Base-by-base conservation (phyloP, 1,140 invertebrate species). In the Calliphora vicina region DNA sequence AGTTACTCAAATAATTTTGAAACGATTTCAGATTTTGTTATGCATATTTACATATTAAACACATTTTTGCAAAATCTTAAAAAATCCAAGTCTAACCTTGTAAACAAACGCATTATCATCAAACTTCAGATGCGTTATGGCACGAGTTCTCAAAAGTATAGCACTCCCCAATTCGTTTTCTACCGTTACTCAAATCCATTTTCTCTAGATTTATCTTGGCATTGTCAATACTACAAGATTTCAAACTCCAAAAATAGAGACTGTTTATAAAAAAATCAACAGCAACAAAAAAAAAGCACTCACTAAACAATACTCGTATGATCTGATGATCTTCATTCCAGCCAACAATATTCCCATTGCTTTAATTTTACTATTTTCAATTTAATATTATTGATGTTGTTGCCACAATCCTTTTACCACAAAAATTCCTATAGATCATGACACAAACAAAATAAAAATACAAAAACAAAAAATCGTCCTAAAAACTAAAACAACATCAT, bases 391-490 rank as follows among this genome's bases (percentile, higher is more conserved):
- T 57, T 57, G n/a, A 6, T 57, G 50, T 57, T 57, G 12, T 17
- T n/a, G 50, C 50, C 15, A n/a, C 50, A n/a, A 57, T 67, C 61
- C 61, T 67, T 67, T 67, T 8, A 23, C 15, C 1, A 67, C n/a
- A 67, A 67, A 67, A 67, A 67, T 67, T 67, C 61, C 61, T 23
- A 67, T 12, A 67, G 61, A 67, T 67, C 61, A 67, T 67, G 61
- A 67, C 61, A 67, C 61, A 25, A 67, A 67, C n/a, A 23, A 23
- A 2, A 20, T 1, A 67, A 20, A 67, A 25, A 67, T 10, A 67
- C 13, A 5, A 57, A 57, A 57, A 57, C 45, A 35, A 35, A 57
- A 57, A 57, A n/a, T 17, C 50, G n/a, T 17, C 50, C 50, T 57
- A 57, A 57, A 67, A 67, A 67, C 3, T 67, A 23, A 67, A 23